Conservation (phyloP, 2,113 vertebrate genomes). For the Sander vitreus region DNA sequence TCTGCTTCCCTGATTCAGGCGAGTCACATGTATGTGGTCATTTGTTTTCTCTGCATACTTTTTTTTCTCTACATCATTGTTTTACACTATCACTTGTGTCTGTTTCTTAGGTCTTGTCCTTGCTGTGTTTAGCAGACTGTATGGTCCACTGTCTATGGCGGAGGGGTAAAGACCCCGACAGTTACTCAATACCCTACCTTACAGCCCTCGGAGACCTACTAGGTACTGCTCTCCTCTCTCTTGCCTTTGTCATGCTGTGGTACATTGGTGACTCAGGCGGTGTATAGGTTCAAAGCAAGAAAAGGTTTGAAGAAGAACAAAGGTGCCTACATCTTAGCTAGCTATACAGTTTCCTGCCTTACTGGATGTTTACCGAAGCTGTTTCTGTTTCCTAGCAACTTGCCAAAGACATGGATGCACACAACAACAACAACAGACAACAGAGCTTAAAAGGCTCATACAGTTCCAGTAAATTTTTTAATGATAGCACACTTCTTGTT, state of each 20-base stretch:
- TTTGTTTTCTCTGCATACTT: slow-evolving; percentile 13
- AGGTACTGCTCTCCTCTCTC: slow-evolving; percentile 90
- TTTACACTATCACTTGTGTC: background rate
- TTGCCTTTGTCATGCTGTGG: slow-evolving; percentile 85
- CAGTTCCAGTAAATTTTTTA: background rate
- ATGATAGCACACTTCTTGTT: background rate
- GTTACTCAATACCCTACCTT: slow-evolving; percentile 96
- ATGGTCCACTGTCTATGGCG: slow-evolving; percentile 90
- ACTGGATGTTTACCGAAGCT: background rate
- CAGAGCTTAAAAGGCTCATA: background rate
- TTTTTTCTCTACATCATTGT: background rate
- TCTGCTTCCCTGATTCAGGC: slow-evolving; percentile 91
- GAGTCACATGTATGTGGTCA: slow-evolving; percentile 28
- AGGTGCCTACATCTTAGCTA: background rate
- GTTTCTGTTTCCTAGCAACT: background rate
- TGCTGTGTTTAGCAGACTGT: slow-evolving; percentile 90
- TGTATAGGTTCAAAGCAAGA: slow-evolving; percentile 26
- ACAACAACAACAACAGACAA: background rate
- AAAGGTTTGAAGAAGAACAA: background rate
- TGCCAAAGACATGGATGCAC: background rate
- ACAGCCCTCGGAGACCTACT: slow-evolving; percentile 93
- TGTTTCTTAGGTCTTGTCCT: slow-evolving; percentile 84
- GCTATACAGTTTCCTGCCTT: background rate
- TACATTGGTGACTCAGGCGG: slow-evolving; percentile 51
- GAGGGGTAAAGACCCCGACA: slow-evolving; percentile 91